These are phyloP conservation scores for Vicugna pacos DNA, from an alignment of 2,113 vertebrate genomes.

Conservation along the genomic window DNA sequence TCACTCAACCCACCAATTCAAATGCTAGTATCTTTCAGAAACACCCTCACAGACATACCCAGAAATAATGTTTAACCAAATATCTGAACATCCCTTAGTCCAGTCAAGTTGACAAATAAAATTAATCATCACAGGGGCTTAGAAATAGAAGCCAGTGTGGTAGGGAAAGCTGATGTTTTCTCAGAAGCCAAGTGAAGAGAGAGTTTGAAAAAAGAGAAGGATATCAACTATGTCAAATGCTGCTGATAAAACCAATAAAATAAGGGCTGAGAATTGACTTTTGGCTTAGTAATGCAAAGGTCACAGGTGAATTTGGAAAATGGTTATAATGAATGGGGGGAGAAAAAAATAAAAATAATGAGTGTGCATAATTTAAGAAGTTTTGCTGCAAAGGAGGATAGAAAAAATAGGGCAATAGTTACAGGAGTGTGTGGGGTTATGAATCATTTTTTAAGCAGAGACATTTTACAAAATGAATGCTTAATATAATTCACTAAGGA, in stretches of 20 bases:
- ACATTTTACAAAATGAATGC: not conserved
- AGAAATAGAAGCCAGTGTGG: not conserved
- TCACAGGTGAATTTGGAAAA: not conserved
- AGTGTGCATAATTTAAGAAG: not conserved
- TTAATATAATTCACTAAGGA: not conserved
- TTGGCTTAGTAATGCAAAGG: not conserved
- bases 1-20: not conserved
- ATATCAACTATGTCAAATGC: not conserved
- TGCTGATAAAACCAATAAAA: slow-evolving; percentile 10
- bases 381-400: not conserved
- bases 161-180: not conserved
- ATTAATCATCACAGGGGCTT: not conserved
- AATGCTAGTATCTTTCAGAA: not conserved
- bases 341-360: slow-evolving; percentile 1
- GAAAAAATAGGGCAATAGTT: not conserved
- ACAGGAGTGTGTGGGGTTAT: not conserved
- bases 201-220: not conserved
- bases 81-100: not conserved
- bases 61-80: not conserved
- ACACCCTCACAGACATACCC: not conserved
- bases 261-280: not conserved
- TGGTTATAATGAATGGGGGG: not conserved
- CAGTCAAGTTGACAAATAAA: not conserved
- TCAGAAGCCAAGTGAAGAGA: not conserved
- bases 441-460: not conserved